Base-by-base conservation (phyloP, 1,140 invertebrate genomes). In the Frieseomelitta varia region DNA sequence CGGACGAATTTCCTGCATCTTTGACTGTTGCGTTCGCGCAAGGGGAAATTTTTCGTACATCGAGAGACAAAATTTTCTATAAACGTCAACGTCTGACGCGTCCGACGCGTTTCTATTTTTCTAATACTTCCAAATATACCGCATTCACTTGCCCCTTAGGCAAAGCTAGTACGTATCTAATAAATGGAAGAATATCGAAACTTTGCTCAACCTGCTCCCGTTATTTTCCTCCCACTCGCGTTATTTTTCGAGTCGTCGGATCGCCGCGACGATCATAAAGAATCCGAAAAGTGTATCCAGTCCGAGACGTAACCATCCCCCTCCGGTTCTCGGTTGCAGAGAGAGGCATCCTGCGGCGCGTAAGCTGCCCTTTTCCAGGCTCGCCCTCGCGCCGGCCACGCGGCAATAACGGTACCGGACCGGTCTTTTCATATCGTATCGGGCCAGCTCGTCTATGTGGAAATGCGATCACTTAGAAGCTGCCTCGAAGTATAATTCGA, bases 391-490 rank as follows among this genome's bases (percentile, higher is more conserved):
- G 79, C 69, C 67, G 56, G 79, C 77, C 81, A 82, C 84, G 87
- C 82, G 83, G 86, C 88, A 92, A 86, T 88, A 90, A 90, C 90
- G 87, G 78, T 86, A 87, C 77, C 85, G 85, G 39, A 85, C 87
- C 86, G 88, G 86, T 92, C 89, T 93, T 91, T 92, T 47, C 92
- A 93, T 93, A 93, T 93, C 89, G 87, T 88, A 93, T 93, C 90
- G 90, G 90, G 87, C 85, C 88, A 93, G 88, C 93, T 95, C 93
- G 94, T 95, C 93, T 94, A 95, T 95, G 94, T 95, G 94, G 91
- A 94, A 94, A 95, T 95, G 92, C 91, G 93, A 94, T 94, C 93
- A 92, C 93, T 94, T 94, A 94, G 92, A 94, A 92, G 88, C 92
- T 90, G 90, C 90, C 91, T 92, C 92, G 92, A 92, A 88, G 93